Conservation (phyloP, 2,797 vertebrate genomes). For the Pseudomugil gertrudae region DNA sequence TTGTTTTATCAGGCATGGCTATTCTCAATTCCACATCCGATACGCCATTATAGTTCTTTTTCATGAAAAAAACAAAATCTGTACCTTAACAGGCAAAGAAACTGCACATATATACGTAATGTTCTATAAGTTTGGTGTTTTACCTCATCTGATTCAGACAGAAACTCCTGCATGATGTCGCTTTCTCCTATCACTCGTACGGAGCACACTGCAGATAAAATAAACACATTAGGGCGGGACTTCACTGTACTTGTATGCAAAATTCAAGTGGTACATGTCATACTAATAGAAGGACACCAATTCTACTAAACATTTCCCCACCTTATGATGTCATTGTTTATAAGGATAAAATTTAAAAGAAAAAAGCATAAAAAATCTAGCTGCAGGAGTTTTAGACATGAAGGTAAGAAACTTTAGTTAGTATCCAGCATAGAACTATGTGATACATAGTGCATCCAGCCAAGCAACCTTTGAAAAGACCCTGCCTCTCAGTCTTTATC, state of each 20-base stretch:
- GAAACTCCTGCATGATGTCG: constrained; percentile 97
- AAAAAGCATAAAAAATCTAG: not conserved
- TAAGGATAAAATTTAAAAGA: not conserved
- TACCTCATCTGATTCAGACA: constrained; percentile 98
- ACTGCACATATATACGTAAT: not conserved
- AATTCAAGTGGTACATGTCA: not conserved
- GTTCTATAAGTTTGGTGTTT: not conserved
- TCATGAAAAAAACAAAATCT: constrained; percentile 15
- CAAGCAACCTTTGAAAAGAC: not conserved
- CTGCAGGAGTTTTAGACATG: not conserved
- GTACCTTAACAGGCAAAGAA: constrained; percentile 2
- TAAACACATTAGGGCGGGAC: not conserved
- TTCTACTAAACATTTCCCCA: not conserved
- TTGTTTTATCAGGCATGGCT: constrained; percentile 90
- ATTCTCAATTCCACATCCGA: constrained; percentile 95
- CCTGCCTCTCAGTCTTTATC: not conserved
- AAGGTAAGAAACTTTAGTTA: not conserved
- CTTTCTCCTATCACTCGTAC: constrained; percentile 97
- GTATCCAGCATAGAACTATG: not conserved
- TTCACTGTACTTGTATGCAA: not conserved
- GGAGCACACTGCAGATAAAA: constrained; percentile 87
- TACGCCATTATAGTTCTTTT: constrained; percentile 93
- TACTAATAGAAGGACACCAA: not conserved
- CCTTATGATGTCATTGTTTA: not conserved
- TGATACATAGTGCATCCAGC: no score